Evolutionary conservation across 2,113 vertebrate genomes (phyloP).

Genomic region (Pangasianodon gigas): DNA sequence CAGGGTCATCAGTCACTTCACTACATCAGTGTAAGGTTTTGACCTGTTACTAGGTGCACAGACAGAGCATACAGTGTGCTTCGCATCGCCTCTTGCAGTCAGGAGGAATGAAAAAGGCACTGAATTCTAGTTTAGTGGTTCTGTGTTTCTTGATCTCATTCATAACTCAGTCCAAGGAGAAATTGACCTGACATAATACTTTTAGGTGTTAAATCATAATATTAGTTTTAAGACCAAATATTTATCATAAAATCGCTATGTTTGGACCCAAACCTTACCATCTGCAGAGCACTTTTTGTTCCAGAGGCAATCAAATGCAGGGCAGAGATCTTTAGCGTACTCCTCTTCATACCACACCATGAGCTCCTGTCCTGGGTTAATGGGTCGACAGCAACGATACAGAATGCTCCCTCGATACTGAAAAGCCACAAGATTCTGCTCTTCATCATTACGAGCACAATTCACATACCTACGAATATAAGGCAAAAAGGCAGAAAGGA

Average conservation of each 20-base stretch:
- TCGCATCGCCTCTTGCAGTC: too few relatives aligned
- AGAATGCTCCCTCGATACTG: not conserved
- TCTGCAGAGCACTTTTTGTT: not conserved
- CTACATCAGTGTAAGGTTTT: too few relatives aligned
- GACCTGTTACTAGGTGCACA: too few relatives aligned
- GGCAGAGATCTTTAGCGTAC: not conserved
- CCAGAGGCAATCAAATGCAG: not conserved
- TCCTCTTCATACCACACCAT: not conserved
- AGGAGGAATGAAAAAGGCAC: too few relatives aligned
- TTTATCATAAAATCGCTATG: not conserved
- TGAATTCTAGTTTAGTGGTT: too few relatives aligned
- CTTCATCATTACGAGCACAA: not conserved
- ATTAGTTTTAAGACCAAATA: too few relatives aligned
- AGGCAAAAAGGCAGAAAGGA: not conserved
- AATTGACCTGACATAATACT: too few relatives aligned
- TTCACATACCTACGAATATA: not conserved
- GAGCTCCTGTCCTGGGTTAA: not conserved
- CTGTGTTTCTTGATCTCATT: too few relatives aligned
- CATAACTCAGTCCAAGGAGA: too few relatives aligned
- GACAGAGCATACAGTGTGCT: too few relatives aligned
- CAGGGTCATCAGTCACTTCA: too few relatives aligned
- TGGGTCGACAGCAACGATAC: not conserved
- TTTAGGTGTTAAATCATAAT: too few relatives aligned
- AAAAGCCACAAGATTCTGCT: not conserved
- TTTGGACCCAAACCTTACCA: not conserved